A percentile compares a stretch with the other conserved stretches of the same genome.
phyloP scores from a whole-genome alignment of 2,888 invertebrate species.

The Diarsia mendica region DNA sequence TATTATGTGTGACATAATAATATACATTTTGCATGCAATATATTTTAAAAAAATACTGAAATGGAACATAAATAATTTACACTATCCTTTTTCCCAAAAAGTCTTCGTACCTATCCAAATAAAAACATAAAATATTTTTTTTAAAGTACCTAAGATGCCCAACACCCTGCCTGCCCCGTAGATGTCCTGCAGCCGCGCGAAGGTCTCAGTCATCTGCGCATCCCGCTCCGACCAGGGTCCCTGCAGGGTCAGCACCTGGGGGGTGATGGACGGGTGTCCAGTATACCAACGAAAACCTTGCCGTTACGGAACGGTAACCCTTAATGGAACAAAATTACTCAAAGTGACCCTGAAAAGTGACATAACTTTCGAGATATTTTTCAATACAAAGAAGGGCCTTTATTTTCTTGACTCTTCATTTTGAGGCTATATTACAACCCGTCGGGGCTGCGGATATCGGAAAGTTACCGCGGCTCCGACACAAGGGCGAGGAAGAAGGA shows the following conservation, averaged over 20 bases:
- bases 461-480: no score
- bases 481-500: no score
- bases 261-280: slow-evolving; percentile 18
- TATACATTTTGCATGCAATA: no score
- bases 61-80: background rate
- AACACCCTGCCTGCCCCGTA: slow-evolving; percentile 90
- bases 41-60: no score
- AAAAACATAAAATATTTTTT: background rate
- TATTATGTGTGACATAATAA: no score
- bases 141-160: slow-evolving; percentile 87
- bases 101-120: background rate
- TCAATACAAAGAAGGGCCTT: background rate
- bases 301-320: background rate
- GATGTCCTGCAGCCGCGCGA: slow-evolving; percentile 89
- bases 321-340: background rate
- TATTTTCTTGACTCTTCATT: background rate
- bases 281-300: slow-evolving; percentile 40
- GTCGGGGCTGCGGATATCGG: no score
- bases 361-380: slow-evolving; percentile 2
- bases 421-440: background rate
- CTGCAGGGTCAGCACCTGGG: slow-evolving; percentile 89
- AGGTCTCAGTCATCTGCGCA: slow-evolving; percentile 90
- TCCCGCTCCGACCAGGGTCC: slow-evolving; percentile 91
- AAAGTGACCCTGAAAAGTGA: background rate
- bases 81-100: background rate